Evolutionary conservation across 2,888 invertebrate species (phyloP), one percentile per base, ranked within the genome.

Genomic region (Drosophila phalerata): DNA sequence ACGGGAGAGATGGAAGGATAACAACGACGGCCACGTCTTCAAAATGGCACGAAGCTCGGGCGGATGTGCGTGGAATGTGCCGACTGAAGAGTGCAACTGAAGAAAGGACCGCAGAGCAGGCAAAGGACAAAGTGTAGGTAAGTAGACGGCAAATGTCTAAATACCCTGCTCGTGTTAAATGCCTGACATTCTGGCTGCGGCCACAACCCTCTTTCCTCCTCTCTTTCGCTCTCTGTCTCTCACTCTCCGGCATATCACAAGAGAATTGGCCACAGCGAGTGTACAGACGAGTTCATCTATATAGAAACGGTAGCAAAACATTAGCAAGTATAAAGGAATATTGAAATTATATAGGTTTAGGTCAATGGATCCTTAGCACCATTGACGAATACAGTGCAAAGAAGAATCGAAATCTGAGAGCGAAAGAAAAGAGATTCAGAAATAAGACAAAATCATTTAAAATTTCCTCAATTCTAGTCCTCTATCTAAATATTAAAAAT

Each of bases 151-250:
- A 87, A 85, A 85, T 82, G 85, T 85, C 88, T 87, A 85, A 85
- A 85, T 87, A 85, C 88, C 85, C 84, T 84, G 82, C 76, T 77
- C 78, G 88, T 85, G 83, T 78, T 85, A 87, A 87, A 85, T 85
- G 76, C 85, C 73, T 76, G 73, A 76, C 85, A 85, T 85, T 76
- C 85, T 80, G 65, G 65, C 75, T 61, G 75, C 77, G 65, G 77
- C 84, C 88, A 73, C 87, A 40, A 25, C 25, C 51, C 32, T 32
- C 11, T 5, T 22, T 6, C 3, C 22, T 25, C 15, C 37, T 15
- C 22, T 25, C 13, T 0, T 5, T 13, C 19, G 5, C 40, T 13
- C 9, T n/a, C 19, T 13, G 1, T 10, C 51, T 22, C 52, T 15
- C n/a, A 6, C 13, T 10, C 11, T 5, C 25, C 38, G 13, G 13